phyloP scores from a whole-genome alignment of 2,113 vertebrate genomes.

The Ophiodon elongatus region DNA sequence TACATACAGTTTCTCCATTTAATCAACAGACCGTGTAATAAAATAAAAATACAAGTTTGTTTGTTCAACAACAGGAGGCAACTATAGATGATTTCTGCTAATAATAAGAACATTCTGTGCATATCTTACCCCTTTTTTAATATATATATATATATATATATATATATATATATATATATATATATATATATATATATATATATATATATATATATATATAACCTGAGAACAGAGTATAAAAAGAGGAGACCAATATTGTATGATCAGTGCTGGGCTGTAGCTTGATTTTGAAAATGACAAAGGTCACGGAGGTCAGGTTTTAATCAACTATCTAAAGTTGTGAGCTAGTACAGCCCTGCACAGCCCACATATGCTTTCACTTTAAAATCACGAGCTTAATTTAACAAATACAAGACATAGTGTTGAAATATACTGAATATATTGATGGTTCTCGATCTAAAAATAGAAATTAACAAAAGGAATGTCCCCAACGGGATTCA shows the following conservation, averaged over 20 bases:
- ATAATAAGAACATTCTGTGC: conserved; percentile 26
- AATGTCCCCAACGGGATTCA: conserved; percentile 69
- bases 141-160: not conserved
- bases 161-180: no score
- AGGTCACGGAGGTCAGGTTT: conserved; percentile 43
- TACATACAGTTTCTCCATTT: conserved; percentile 34
- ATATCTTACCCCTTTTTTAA: conserved; percentile 39
- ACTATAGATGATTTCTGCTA: conserved; percentile 36
- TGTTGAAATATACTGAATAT: conserved; percentile 28
- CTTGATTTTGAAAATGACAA: conserved; percentile 25
- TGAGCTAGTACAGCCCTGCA: conserved; percentile 13
- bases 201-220: conserved; percentile 15
- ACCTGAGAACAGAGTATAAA: conserved; percentile 72
- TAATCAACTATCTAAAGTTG: not conserved
- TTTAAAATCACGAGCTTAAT: conserved; percentile 29
- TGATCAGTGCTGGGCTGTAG: conserved; percentile 46
- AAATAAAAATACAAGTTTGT: not conserved
- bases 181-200: no score
- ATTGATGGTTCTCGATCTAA: conserved; percentile 38
- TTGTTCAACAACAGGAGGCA: conserved; percentile 49
- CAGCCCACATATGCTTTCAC: conserved; percentile 9
- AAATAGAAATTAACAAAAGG: conserved; percentile 55
- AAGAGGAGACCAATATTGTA: conserved; percentile 29
- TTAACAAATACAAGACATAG: conserved; percentile 14
- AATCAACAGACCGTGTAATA: conserved; percentile 30